phyloP scores from a whole-genome alignment of 1,140 invertebrate genomes.

The Solenopsis invicta region DNA sequence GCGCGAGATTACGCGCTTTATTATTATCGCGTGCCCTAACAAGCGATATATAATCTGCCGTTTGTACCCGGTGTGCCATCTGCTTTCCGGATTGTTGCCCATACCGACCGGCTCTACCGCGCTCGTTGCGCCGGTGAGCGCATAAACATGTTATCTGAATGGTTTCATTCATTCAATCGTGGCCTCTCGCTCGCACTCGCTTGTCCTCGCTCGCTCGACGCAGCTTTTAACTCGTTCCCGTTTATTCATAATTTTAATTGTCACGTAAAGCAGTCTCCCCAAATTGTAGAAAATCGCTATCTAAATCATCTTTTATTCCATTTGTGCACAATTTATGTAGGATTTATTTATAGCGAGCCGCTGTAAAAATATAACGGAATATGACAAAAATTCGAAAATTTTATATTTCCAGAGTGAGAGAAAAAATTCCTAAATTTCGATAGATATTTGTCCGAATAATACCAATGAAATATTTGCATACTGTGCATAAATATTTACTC shows the following conservation, averaged over 20 bases:
- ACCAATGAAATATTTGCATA: too few relatives aligned
- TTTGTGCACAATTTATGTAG: not conserved
- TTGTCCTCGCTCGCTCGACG: not conserved
- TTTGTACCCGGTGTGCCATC: conserved; percentile 53
- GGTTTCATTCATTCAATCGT: conserved; percentile 78
- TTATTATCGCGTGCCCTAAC: conserved; percentile 70
- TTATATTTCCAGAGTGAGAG: not conserved
- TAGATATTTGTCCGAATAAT: too few relatives aligned
- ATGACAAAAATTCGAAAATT: not conserved
- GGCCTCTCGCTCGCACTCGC: conserved; percentile 15
- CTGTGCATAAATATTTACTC: too few relatives aligned
- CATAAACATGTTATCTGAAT: conserved; percentile 78
- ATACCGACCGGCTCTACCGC: conserved; percentile 60
- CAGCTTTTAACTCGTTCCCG: conserved; percentile 1
- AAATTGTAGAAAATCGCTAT: not conserved
- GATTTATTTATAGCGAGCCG: not conserved
- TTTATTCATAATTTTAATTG: conserved; percentile 43
- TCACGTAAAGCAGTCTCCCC: not conserved
- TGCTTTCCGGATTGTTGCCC: conserved; percentile 70
- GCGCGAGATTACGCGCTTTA: conserved; percentile 72
- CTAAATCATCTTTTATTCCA: not conserved
- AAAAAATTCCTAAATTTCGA: too few relatives aligned
- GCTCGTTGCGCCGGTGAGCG: conserved; percentile 62
- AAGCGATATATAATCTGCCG: conserved; percentile 67
- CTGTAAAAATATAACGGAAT: not conserved